A percentile compares a stretch with the other conserved stretches of the same genome.
These are phyloP conservation scores for Scaptomyza polygonia DNA, from an alignment of 2,888 invertebrate genomes.

Conservation along the genomic window DNA sequence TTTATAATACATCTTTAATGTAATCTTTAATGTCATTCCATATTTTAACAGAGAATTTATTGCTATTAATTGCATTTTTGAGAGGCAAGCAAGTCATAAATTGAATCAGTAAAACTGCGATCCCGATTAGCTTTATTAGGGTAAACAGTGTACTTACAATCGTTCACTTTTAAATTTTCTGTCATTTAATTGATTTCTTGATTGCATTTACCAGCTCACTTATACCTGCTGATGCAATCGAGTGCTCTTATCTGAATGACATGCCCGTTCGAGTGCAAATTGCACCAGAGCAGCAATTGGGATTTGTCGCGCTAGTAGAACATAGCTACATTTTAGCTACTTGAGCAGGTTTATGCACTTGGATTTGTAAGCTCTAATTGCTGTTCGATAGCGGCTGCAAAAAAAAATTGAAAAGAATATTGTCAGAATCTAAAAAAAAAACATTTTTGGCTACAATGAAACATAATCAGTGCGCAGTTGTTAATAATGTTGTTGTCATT, in stretches of 20 bases:
- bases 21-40: not conserved
- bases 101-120: not conserved
- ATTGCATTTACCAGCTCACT: slow-evolving; percentile 17
- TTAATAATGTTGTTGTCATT: slow-evolving; percentile 32
- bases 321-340: slow-evolving; percentile 35
- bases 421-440: slow-evolving; percentile 24
- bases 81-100: not conserved
- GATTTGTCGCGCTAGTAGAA: slow-evolving; percentile 2
- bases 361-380: slow-evolving; percentile 57
- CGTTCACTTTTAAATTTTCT: not conserved
- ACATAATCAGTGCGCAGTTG: slow-evolving; percentile 39
- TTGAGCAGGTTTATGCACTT: slow-evolving; percentile 71
- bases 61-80: not conserved
- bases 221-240: slow-evolving; percentile 22
- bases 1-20: not conserved
- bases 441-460: slow-evolving; percentile 33
- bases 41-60: not conserved
- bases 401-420: slow-evolving; percentile 18
- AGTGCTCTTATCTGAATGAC: slow-evolving; percentile 16
- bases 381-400: slow-evolving; percentile 48
- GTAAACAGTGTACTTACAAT: not conserved
- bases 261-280: slow-evolving; percentile 14
- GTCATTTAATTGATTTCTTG: slow-evolving; percentile 4
- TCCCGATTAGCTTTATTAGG: not conserved
- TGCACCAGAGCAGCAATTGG: slow-evolving; percentile 5